phyloP scores from a whole-genome alignment of 2,888 invertebrate species.

The Nomada hirtipes region DNA sequence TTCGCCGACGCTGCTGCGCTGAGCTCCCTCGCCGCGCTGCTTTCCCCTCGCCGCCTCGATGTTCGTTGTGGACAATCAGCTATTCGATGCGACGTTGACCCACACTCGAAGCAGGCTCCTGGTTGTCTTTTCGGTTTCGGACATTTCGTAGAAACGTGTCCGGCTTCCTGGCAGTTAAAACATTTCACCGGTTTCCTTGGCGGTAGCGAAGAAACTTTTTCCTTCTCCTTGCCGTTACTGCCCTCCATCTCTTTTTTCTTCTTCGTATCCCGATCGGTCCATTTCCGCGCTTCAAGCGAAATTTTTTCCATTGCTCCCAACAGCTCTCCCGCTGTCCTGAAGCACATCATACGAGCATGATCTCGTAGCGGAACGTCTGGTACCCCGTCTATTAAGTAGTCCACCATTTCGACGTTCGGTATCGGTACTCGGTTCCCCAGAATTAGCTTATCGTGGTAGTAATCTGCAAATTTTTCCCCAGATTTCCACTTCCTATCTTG shows the following conservation, averaged over 20 bases:
- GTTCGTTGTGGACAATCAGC: slow-evolving; percentile 1
- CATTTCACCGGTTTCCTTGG: background rate
- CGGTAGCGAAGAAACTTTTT: background rate
- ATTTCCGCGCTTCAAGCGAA: background rate
- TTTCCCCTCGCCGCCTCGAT: background rate
- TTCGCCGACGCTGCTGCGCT: background rate
- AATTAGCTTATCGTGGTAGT: slow-evolving; percentile 10
- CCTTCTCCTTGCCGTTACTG: background rate
- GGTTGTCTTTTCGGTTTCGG: slow-evolving; percentile 4
- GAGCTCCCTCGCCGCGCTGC: background rate
- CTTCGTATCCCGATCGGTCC: background rate
- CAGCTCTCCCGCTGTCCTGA: background rate
- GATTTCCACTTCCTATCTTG: background rate
- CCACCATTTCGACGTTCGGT: background rate
- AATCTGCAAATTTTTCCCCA: slow-evolving; percentile 1
- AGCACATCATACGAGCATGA: slow-evolving; percentile 5
- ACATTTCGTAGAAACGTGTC: too few species aligned
- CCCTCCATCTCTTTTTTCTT: background rate
- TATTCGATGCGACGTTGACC: background rate
- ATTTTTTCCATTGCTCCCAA: slow-evolving; percentile 10
- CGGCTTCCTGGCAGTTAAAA: slow-evolving; percentile 14
- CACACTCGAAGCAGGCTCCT: slow-evolving; percentile 7
- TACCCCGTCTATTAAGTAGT: slow-evolving; percentile 11
- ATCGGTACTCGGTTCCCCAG: slow-evolving; percentile 12
- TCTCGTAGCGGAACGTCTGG: background rate